Evolutionary conservation across 2,888 invertebrate genomes (phyloP).

Genomic region (Nematopogon swammerdamellus): DNA sequence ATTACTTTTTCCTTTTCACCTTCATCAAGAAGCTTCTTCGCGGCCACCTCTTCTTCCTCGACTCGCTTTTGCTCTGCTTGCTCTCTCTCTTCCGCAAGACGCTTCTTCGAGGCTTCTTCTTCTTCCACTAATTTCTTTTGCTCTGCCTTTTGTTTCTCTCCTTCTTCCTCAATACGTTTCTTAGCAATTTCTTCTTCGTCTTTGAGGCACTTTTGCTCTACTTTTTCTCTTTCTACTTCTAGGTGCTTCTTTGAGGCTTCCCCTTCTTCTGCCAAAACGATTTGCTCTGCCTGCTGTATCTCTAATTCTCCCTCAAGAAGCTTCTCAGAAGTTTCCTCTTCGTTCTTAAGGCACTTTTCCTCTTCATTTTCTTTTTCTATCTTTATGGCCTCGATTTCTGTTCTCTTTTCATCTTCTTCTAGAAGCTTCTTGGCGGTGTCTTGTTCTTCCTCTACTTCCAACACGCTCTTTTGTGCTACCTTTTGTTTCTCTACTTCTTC

Average conservation of each 20-base stretch:
- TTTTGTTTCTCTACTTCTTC: no score
- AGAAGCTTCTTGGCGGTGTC: no score
- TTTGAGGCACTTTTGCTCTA: slow-evolving; percentile 5
- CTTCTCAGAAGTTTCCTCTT: no score
- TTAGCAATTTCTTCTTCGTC: slow-evolving; percentile 9
- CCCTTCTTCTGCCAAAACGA: slow-evolving; percentile 11
- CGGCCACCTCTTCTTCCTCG: slow-evolving; percentile 9
- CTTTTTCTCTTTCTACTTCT: slow-evolving; percentile 3
- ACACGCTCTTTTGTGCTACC: no score
- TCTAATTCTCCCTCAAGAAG: no score
- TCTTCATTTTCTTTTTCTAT: slow-evolving; percentile 11
- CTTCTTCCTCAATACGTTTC: neutral
- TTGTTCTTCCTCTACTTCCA: no score
- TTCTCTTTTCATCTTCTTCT: no score
- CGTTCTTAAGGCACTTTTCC: slow-evolving; percentile 8
- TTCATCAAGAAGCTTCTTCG: slow-evolving; percentile 10
- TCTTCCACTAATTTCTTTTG: slow-evolving; percentile 4
- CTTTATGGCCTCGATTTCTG: slow-evolving; percentile 8
- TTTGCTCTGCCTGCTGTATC: slow-evolving; percentile 7
- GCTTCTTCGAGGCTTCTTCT: slow-evolving; percentile 6
- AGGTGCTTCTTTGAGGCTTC: slow-evolving; percentile 4
- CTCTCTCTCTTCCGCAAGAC: slow-evolving; percentile 8
- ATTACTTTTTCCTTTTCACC: slow-evolving; percentile 1
- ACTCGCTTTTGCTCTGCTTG: slow-evolving; percentile 11
- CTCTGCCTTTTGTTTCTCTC: slow-evolving; percentile 5